Conservation (phyloP, 92 coral and sea anemone genomes). For the Zoanthus sansibaricus region DNA sequence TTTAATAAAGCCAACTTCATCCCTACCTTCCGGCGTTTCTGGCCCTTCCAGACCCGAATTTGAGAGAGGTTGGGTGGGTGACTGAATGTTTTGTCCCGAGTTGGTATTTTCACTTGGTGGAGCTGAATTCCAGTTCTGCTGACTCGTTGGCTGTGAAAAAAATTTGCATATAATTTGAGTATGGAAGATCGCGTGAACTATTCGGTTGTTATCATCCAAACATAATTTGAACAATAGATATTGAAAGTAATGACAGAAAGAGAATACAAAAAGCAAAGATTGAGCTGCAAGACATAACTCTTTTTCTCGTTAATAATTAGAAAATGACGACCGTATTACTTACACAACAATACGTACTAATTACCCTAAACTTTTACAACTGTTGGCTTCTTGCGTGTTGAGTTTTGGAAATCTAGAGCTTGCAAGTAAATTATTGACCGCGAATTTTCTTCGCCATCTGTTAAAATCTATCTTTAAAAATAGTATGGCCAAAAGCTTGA, state of each 20-base stretch:
- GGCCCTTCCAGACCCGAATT: conserved; percentile 92
- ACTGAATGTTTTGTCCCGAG: conserved; percentile 84
- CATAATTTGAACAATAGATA: conserved; percentile 68
- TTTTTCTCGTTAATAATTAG: conserved; percentile 73
- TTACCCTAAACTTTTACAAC: conserved; percentile 30
- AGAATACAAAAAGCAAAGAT: conserved; percentile 88
- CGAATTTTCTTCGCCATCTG: conserved; percentile 20
- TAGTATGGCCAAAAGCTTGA: conserved; percentile 23
- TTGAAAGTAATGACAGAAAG: conserved; percentile 78
- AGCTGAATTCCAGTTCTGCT: conserved; percentile 85
- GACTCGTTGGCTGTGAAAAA: conserved; percentile 73
- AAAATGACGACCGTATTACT: conserved; percentile 58
- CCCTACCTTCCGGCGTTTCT: conserved; percentile 96
- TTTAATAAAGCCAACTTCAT: conserved; percentile 79
- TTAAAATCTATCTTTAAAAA: conserved; percentile 10
- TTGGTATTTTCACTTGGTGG: conserved; percentile 80
- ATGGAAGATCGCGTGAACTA: conserved; percentile 77
- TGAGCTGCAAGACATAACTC: conserved; percentile 71
- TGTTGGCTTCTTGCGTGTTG: conserved; percentile 43
- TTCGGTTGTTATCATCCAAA: conserved; percentile 68
- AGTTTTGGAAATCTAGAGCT: neutral
- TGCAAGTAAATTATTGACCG: conserved; percentile 54
- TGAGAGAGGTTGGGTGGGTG: conserved; percentile 89
- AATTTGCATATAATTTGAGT: conserved; percentile 56
- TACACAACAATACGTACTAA: conserved; percentile 50